Percentiles rank a stretch among this genome's conserved stretches.
Evolutionary conservation across 1,140 invertebrate species (phyloP).

Genomic region (Aphidius gifuensis): DNA sequence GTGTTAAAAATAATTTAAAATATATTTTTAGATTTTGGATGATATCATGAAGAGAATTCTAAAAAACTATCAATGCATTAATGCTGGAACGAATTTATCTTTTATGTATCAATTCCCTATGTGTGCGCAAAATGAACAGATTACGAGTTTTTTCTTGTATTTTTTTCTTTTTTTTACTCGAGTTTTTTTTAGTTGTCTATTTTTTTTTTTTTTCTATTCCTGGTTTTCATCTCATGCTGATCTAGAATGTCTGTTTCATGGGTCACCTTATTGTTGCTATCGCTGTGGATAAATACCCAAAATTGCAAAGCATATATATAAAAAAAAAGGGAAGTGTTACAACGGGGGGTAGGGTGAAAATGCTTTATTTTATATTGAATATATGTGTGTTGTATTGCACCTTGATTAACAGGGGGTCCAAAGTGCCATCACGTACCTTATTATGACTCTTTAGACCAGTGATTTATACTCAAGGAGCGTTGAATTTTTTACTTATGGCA

Average conservation of each 20-base stretch:
- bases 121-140: constrained; percentile 35
- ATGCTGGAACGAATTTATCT: constrained; percentile 44
- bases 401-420: constrained; percentile 9
- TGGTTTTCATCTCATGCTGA: neutral
- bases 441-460: constrained; percentile 27
- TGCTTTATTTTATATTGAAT: constrained; percentile 20
- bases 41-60: constrained; percentile 2
- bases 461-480: constrained; percentile 17
- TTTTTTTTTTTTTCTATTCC: constrained; percentile 10
- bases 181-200: constrained; percentile 8
- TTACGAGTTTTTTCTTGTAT: constrained; percentile 29
- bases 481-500: neutral
- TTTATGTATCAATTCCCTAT: constrained; percentile 2
- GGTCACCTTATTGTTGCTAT: neutral
- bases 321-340: constrained; percentile 16
- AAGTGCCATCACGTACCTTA: constrained; percentile 17
- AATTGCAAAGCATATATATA: constrained; percentile 31
- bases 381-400: constrained; percentile 24
- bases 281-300: constrained; percentile 33
- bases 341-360: constrained; percentile 18
- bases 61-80: constrained; percentile 47
- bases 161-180: constrained; percentile 11
- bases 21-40: constrained; percentile 12
- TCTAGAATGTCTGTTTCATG: constrained; percentile 2
- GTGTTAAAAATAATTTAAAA: neutral